Conservation (phyloP, 2,113 vertebrate genomes). For the Rhombomys opimus region DNA sequence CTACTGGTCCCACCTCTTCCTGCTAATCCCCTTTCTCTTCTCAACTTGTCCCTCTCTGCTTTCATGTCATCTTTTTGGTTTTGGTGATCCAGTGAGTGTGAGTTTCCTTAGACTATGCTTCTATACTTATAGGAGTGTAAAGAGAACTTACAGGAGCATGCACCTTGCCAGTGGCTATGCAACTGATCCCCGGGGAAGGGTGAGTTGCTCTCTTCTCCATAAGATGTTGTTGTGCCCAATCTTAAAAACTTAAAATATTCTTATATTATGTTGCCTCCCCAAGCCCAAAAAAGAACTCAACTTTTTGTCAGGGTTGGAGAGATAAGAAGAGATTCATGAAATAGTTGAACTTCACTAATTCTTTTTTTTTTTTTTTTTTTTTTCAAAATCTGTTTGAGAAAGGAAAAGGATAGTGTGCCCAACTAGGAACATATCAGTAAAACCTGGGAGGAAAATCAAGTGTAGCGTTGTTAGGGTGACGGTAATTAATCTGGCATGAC, state of each 20-base stretch:
- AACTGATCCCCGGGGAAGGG: not conserved
- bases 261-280: not conserved
- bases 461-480: not conserved
- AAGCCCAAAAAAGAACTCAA: not conserved
- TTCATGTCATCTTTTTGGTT: not conserved
- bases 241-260: not conserved
- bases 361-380: not conserved
- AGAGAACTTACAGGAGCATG: not conserved
- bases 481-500: not conserved
- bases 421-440: not conserved
- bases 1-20: too few relatives aligned
- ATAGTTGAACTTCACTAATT: not conserved
- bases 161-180: not conserved
- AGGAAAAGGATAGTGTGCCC: not conserved
- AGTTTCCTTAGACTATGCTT: not conserved
- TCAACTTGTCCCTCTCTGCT: not conserved
- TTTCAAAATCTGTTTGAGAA: not conserved
- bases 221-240: not conserved
- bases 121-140: not conserved
- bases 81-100: not conserved
- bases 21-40: too few relatives aligned
- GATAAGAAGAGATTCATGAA: conserved; percentile 13
- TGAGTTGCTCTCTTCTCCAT: not conserved
- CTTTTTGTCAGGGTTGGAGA: not conserved
- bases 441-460: not conserved